phyloP scores from a whole-genome alignment of 2,888 invertebrate species.

The Platyscelio sp. region DNA sequence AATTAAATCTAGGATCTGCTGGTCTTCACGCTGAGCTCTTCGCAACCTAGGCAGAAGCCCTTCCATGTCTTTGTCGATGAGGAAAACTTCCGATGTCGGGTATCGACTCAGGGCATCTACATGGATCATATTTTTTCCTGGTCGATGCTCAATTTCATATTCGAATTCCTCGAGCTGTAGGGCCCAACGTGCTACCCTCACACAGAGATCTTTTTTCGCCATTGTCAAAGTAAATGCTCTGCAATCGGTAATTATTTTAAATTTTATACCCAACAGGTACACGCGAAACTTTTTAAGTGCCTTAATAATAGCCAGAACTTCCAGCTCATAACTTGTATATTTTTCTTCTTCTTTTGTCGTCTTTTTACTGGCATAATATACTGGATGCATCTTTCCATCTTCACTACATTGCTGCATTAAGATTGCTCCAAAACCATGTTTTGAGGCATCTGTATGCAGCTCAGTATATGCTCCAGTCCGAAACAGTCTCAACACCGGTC shows the following conservation, averaged over 20 bases:
- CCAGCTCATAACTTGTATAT: slow-evolving; percentile 50
- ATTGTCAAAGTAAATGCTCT: background rate
- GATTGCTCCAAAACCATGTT: slow-evolving; percentile 33
- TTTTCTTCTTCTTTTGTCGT: slow-evolving; percentile 21
- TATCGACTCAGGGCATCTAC: background rate
- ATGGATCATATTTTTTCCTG: background rate
- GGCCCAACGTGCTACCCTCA: slow-evolving; percentile 34
- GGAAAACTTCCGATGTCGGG: background rate
- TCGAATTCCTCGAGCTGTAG: slow-evolving; percentile 43
- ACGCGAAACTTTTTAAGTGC: slow-evolving; percentile 30
- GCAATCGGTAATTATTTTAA: background rate
- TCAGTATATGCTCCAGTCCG: slow-evolving; percentile 28
- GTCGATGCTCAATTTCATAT: slow-evolving; percentile 33
- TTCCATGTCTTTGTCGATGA: background rate
- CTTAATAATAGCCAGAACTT: slow-evolving; percentile 41
- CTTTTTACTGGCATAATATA: slow-evolving; percentile 36
- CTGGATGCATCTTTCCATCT: slow-evolving; percentile 42
- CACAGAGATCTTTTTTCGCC: background rate
- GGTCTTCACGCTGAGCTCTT: background rate
- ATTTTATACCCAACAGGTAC: slow-evolving; percentile 24
- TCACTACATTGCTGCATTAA: background rate
- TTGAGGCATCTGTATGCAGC: slow-evolving; percentile 20
- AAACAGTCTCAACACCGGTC: slow-evolving; percentile 41
- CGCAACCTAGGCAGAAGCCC: background rate
- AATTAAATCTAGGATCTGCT: background rate